phyloP scores from a whole-genome alignment of 2,113 vertebrate genomes.

The Ifrita kowaldi region DNA sequence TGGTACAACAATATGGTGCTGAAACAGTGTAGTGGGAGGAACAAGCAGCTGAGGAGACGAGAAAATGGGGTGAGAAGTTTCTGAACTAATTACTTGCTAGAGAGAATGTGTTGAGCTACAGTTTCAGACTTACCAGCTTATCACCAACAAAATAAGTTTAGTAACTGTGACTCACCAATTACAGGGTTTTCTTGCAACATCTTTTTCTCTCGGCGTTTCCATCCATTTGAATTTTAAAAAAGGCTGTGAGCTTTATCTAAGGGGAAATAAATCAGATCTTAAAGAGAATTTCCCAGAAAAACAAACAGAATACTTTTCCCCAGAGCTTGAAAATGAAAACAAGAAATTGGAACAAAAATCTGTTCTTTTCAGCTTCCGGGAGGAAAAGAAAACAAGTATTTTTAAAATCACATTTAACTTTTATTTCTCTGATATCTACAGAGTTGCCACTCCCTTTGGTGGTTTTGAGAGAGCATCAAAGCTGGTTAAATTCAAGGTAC shows the following conservation, averaged over 20 bases:
- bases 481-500: slow-evolving; percentile 77
- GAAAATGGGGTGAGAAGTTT: slow-evolving; percentile 37
- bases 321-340: neutral
- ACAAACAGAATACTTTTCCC: neutral
- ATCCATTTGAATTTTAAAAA: neutral
- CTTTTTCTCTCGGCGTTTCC: neutral
- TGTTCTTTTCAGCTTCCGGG: neutral
- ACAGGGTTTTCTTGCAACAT: neutral
- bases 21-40: neutral
- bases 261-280: neutral
- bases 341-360: neutral
- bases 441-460: slow-evolving; percentile 92
- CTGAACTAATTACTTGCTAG: neutral
- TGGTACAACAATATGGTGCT: neutral
- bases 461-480: slow-evolving; percentile 87
- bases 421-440: slow-evolving; percentile 65
- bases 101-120: neutral
- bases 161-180: slow-evolving; percentile 30
- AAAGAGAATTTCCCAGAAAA: neutral
- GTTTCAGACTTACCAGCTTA: neutral
- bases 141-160: neutral
- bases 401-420: slow-evolving; percentile 2
- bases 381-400: neutral
- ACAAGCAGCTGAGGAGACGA: neutral
- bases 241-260: neutral